These are phyloP conservation scores for Salvelinus namaycush DNA, from an alignment of 2,113 vertebrate species.

Conservation along the genomic window DNA sequence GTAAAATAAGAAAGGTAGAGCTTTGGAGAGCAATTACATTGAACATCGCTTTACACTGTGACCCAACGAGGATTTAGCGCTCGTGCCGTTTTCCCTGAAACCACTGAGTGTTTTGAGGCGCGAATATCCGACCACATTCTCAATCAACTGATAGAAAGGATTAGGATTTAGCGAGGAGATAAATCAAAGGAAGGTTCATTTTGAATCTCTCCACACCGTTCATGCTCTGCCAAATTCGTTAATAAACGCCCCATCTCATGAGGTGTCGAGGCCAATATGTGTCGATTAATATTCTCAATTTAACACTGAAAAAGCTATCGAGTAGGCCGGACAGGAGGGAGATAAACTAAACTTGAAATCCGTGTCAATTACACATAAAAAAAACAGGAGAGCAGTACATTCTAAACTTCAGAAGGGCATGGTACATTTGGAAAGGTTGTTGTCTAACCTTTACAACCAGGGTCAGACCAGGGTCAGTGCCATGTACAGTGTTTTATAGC, in stretches of 20 bases:
- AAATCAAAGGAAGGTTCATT: slow-evolving; percentile 7
- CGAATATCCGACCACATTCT: background rate
- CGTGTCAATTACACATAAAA: no score
- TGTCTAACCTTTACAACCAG: no score
- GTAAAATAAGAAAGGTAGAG: slow-evolving; percentile 39
- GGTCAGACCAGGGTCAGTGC: no score
- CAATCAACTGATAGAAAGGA: slow-evolving; percentile 17
- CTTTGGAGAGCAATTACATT: slow-evolving; percentile 59
- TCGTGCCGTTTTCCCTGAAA: slow-evolving; percentile 45
- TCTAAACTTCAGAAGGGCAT: no score
- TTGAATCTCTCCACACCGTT: slow-evolving; percentile 31
- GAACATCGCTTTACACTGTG: slow-evolving; percentile 43
- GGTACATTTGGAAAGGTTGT: no score
- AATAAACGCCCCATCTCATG: slow-evolving; percentile 30
- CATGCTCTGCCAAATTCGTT: slow-evolving; percentile 32
- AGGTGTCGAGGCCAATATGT: slow-evolving; percentile 23
- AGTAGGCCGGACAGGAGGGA: no score
- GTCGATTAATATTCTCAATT: background rate
- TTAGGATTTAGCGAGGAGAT: slow-evolving; percentile 16
- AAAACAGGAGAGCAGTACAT: no score
- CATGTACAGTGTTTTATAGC: no score
- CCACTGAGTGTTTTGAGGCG: slow-evolving; percentile 59
- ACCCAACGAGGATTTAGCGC: slow-evolving; percentile 42
- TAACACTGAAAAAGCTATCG: no score
- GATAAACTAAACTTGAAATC: no score